These are phyloP conservation scores for Sphaeramia orbicularis DNA, from an alignment of 2,797 vertebrate species.

Conservation along the genomic window DNA sequence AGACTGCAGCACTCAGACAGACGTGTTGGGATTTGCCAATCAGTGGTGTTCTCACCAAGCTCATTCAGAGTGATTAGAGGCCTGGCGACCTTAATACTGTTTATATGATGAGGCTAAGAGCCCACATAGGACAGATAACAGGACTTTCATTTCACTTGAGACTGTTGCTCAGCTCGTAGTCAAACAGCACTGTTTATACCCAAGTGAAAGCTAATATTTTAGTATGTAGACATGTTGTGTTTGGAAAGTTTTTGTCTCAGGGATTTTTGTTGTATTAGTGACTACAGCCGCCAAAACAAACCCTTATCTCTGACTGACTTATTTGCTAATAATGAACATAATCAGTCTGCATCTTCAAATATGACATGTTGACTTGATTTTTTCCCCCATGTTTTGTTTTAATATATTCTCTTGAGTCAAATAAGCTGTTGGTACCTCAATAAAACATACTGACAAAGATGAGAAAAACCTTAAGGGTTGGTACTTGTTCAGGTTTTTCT, in stretches of 20 bases:
- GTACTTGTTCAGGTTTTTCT: neutral
- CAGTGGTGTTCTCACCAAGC: conserved; percentile 59
- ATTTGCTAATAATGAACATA: neutral
- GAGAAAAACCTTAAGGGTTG: neutral
- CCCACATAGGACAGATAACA: conserved; percentile 55
- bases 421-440: neutral
- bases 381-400: conserved; percentile 4
- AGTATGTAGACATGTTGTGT: conserved; percentile 1
- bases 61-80: conserved; percentile 76
- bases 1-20: conserved; percentile 58
- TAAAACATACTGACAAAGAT: too few relatives aligned
- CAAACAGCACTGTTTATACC: neutral
- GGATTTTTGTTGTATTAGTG: neutral
- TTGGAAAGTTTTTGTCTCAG: conserved; percentile 3
- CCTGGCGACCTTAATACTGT: conserved; percentile 63
- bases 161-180: conserved; percentile 38
- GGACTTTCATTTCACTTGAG: conserved; percentile 36
- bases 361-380: conserved; percentile 5
- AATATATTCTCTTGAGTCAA: conserved; percentile 5
- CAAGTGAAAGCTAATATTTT: conserved; percentile 24
- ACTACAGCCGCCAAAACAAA: neutral
- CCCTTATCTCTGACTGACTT: neutral
- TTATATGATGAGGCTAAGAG: conserved; percentile 55
- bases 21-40: conserved; percentile 71
- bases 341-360: conserved; percentile 20